These are phyloP conservation scores for Heteromurus nitidus DNA, from an alignment of 2,888 invertebrate species.

Conservation along the genomic window DNA sequence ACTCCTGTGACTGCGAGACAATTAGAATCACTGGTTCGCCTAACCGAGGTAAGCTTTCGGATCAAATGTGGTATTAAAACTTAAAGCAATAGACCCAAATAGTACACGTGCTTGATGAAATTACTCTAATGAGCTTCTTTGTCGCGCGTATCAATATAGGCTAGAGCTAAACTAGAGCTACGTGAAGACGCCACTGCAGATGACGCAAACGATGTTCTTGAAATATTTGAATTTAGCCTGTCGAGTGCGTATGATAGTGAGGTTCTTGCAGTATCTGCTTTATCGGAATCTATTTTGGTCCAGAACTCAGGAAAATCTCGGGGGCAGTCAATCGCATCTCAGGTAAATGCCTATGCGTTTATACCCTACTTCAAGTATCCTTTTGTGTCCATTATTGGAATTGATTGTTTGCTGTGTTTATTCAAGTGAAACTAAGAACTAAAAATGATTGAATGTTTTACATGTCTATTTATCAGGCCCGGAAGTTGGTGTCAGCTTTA, in stretches of 20 bases:
- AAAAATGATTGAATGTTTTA: not conserved
- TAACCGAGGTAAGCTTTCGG: conserved; percentile 82
- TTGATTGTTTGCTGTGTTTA: too few relatives aligned
- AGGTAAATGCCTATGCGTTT: conserved; percentile 37
- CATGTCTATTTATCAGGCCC: conserved; percentile 78
- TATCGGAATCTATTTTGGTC: conserved; percentile 51
- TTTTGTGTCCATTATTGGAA: too few relatives aligned
- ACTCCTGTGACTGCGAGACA: conserved; percentile 93
- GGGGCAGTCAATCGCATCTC: conserved; percentile 34
- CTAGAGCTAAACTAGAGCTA: conserved; percentile 91
- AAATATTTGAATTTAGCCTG: conserved; percentile 87
- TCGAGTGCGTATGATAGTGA: conserved; percentile 86
- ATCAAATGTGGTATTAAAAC: not conserved
- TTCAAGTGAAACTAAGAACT: too few relatives aligned
- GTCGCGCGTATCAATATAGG: conserved; percentile 79
- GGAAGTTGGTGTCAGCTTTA: conserved; percentile 83
- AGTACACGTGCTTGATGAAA: too few relatives aligned
- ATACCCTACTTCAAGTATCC: too few relatives aligned
- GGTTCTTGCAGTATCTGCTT: conserved; percentile 55
- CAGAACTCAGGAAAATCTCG: conserved; percentile 21
- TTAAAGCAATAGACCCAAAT: not conserved
- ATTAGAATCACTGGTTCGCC: conserved; percentile 89
- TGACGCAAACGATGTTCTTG: conserved; percentile 91
- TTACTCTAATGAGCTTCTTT: too few relatives aligned
- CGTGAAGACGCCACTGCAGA: conserved; percentile 85